These are phyloP conservation scores for Setipinna tenuifilis DNA, from an alignment of 2,797 vertebrate species.

Conservation along the genomic window DNA sequence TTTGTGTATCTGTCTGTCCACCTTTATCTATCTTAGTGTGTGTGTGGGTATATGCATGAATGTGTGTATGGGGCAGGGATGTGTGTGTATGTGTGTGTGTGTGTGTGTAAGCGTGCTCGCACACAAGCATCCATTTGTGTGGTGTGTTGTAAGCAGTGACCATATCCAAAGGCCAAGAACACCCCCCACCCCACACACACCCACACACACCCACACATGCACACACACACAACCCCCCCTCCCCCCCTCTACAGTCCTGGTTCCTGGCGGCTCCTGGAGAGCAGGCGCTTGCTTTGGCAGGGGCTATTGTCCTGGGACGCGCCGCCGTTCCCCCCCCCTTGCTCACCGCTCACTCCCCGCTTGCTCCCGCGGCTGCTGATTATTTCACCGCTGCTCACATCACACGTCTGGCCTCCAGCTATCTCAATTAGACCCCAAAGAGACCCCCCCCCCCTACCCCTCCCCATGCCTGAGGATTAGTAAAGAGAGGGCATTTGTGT, in stretches of 20 bases:
- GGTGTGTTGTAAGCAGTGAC: conserved; percentile 46
- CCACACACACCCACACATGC: too few relatives aligned
- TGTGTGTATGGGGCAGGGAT: neutral
- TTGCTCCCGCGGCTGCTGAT: too few relatives aligned
- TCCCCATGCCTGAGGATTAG: neutral
- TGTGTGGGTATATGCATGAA: neutral
- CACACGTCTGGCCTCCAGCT: conserved; percentile 51
- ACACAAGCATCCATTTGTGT: neutral
- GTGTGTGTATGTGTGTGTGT: conserved; percentile 62
- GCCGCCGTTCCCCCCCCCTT: neutral
- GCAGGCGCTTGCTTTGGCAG: neutral
- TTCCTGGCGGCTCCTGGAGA: conserved; percentile 52
- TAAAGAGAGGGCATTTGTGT: neutral
- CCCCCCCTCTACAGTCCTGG: conserved; percentile 6
- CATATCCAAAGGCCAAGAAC: conserved; percentile 29
- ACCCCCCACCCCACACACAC: neutral
- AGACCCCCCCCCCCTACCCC: neutral
- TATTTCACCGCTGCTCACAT: too few relatives aligned
- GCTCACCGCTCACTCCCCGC: conserved; percentile 40
- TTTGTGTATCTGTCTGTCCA: too few relatives aligned
- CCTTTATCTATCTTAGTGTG: too few relatives aligned
- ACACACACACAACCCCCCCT: too few relatives aligned
- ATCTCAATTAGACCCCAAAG: conserved; percentile 67
- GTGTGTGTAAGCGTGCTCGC: neutral
- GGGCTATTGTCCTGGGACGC: conserved; percentile 26